phyloP scores from a whole-genome alignment of 2,113 vertebrate genomes.

The Trogon surrucura region DNA sequence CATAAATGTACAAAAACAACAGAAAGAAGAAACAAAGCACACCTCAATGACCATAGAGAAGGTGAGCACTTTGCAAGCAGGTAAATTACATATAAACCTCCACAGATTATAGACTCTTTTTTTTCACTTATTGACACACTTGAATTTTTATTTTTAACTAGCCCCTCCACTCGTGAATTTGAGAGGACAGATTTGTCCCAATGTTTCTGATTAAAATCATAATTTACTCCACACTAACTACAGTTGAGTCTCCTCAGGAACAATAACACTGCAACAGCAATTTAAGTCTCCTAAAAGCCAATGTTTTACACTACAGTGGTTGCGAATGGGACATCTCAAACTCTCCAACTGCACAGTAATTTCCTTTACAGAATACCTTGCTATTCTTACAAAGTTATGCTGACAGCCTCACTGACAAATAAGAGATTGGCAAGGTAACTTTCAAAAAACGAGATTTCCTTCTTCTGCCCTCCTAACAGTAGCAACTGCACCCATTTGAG shows the following conservation, averaged over 20 bases:
- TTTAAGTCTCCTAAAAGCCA: background rate
- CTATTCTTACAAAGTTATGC: background rate
- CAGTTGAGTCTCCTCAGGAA: background rate
- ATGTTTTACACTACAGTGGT: background rate
- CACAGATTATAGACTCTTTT: background rate
- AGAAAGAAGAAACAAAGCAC: background rate
- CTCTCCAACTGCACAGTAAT: background rate
- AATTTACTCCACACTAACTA: background rate
- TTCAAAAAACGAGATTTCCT: background rate
- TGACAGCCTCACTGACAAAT: background rate
- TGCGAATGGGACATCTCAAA: background rate
- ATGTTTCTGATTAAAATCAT: background rate
- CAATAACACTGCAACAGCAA: background rate
- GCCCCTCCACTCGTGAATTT: background rate
- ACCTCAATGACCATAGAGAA: background rate
- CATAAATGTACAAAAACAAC: background rate
- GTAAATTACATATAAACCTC: background rate
- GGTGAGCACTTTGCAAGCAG: background rate
- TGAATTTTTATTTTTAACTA: background rate
- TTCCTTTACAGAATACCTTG: background rate
- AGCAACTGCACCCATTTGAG: background rate
- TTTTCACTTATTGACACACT: background rate
- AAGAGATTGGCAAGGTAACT: background rate
- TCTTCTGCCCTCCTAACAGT: background rate
- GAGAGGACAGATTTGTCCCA: background rate